phyloP scores from a whole-genome alignment of 2,888 invertebrate species.

The Cecidostiba fungosa region DNA sequence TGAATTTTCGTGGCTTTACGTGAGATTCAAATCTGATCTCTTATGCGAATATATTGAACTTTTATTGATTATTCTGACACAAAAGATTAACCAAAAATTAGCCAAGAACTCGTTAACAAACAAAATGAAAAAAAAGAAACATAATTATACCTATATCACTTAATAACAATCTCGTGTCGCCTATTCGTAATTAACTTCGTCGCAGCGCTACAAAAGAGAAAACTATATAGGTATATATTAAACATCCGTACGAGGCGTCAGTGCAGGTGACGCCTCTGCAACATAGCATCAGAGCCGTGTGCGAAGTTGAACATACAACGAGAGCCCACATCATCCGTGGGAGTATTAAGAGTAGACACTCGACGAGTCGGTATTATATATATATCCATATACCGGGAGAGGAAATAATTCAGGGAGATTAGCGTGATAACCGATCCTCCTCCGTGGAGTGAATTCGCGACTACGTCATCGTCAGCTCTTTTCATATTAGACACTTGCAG shows the following conservation, averaged over 20 bases:
- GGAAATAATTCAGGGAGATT: not conserved
- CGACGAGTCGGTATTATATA: too few species aligned
- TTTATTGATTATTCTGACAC: too few species aligned
- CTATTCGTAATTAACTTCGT: not conserved
- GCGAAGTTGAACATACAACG: not conserved
- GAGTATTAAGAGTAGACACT: not conserved
- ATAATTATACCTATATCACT: too few species aligned
- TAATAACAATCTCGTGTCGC: not conserved
- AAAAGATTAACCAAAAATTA: too few species aligned
- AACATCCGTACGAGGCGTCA: not conserved
- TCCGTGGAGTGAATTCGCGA: not conserved
- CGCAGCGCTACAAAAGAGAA: not conserved
- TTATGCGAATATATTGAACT: too few species aligned
- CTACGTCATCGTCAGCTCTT: not conserved
- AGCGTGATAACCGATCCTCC: not conserved
- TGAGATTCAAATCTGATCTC: too few species aligned
- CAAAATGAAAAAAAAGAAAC: too few species aligned
- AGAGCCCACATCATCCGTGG: not conserved
- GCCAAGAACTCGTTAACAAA: too few species aligned
- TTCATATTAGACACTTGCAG: not conserved
- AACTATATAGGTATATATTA: not conserved
- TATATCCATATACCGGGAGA: not conserved
- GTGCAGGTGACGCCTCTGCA: not conserved
- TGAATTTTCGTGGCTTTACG: too few species aligned
- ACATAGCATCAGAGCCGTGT: not conserved